Percentiles rank a stretch among this genome's conserved stretches.
These are phyloP conservation scores for Apamea crenata DNA, from an alignment of 2,888 invertebrate species.

Conservation along the genomic window DNA sequence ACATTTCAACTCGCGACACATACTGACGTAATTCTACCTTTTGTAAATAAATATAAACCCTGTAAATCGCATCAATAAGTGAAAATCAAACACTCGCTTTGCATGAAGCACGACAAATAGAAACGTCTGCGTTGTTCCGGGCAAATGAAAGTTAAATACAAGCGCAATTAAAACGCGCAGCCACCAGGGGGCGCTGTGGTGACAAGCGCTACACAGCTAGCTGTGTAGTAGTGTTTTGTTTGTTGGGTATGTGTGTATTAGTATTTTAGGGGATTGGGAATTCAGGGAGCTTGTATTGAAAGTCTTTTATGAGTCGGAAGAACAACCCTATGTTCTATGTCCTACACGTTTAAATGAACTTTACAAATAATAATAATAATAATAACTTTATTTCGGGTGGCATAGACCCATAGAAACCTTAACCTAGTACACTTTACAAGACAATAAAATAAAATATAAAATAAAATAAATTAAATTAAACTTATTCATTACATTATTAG, in stretches of 20 bases:
- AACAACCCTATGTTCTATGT: neutral
- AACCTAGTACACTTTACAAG: too few relatives aligned
- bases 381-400: too few relatives aligned
- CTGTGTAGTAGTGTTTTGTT: conserved; percentile 4
- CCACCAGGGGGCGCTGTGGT: conserved; percentile 50
- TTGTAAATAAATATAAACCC: conserved; percentile 2
- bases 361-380: too few relatives aligned
- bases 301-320: neutral
- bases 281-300: neutral
- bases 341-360: neutral
- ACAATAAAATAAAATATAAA: too few relatives aligned
- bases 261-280: neutral
- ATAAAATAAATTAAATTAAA: too few relatives aligned
- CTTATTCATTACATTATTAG: too few relatives aligned
- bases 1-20: neutral
- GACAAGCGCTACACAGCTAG: conserved; percentile 17
- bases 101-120: conserved; percentile 48
- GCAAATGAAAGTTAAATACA: conserved; percentile 78
- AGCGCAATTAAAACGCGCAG: conserved; percentile 72
- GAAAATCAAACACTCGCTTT: conserved; percentile 63
- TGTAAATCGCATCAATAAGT: conserved; percentile 55
- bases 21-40: neutral
- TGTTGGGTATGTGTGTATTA: neutral
- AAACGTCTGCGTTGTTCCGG: conserved; percentile 49
- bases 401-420: too few relatives aligned